Conservation (phyloP, 2,888 invertebrate genomes). For the Bhutanitis thaidina region DNA sequence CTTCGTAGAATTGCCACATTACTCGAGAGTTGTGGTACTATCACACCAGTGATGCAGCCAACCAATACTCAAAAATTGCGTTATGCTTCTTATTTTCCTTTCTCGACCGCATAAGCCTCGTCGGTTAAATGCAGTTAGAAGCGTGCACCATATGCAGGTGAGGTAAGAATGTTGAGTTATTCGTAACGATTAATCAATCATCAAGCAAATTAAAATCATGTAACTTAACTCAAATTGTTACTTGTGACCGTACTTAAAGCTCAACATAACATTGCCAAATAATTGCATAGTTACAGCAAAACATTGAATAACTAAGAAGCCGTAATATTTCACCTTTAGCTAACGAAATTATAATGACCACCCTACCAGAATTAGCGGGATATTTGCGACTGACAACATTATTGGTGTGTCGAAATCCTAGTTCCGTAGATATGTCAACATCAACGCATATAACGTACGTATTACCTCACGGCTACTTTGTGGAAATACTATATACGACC, state of each 20-base stretch:
- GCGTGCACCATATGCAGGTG: no score
- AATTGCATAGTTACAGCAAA: conserved; percentile 16
- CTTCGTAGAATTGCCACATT: no score
- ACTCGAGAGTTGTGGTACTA: no score
- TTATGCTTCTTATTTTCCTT: no score
- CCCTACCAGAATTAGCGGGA: conserved; percentile 44
- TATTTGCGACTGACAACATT: conserved; percentile 52
- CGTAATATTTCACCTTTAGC: conserved; percentile 21
- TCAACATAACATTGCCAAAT: conserved; percentile 29
- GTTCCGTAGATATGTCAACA: conserved; percentile 75
- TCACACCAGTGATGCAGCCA: no score
- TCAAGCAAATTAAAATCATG: no score
- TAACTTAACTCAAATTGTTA: neutral
- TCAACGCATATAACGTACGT: conserved; percentile 28
- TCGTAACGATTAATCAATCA: no score
- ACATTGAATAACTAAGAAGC: conserved; percentile 8
- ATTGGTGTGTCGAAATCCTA: conserved; percentile 49
- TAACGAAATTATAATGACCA: conserved; percentile 25
- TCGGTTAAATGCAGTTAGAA: no score
- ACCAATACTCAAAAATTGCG: no score
- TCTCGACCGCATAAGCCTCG: no score
- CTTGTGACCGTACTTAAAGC: neutral
- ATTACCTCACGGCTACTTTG: conserved; percentile 63
- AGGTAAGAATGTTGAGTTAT: no score
- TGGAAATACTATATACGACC: conserved; percentile 51